phyloP scores from a whole-genome alignment of 2,113 vertebrate genomes.

The Vulpes ferrilata region DNA sequence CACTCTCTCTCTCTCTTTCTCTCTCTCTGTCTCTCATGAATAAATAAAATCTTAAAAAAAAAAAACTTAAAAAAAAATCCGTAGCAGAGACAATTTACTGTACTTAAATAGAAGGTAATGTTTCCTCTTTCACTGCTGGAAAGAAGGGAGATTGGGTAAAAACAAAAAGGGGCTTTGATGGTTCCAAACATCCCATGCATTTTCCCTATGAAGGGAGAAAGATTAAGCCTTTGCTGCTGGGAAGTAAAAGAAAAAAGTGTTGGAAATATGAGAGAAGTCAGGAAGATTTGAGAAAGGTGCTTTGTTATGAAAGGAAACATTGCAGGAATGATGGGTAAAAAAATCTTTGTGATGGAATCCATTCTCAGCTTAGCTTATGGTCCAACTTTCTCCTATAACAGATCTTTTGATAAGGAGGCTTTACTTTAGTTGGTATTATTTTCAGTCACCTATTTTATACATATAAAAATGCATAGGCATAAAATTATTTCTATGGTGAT shows the following conservation, averaged over 20 bases:
- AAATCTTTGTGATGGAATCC: background rate
- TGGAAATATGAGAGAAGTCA: slow-evolving; percentile 3
- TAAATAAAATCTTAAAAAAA: too few relatives aligned
- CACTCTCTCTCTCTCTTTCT: too few relatives aligned
- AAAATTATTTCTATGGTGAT: slow-evolving; percentile 7
- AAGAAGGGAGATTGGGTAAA: background rate
- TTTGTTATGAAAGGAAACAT: slow-evolving; percentile 43
- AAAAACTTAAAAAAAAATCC: background rate
- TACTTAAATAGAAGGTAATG: background rate
- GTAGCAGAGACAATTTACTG: background rate
- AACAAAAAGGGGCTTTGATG: background rate
- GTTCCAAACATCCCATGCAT: background rate
- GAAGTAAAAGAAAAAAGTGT: background rate
- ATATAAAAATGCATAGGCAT: background rate
- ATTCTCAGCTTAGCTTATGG: background rate
- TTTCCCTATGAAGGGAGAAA: slow-evolving; percentile 22
- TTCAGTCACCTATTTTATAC: background rate
- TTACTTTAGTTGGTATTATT: slow-evolving; percentile 26
- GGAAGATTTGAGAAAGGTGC: background rate
- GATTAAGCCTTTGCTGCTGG: background rate
- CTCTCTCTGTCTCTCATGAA: too few relatives aligned
- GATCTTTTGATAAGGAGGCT: background rate
- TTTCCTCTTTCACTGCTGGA: background rate
- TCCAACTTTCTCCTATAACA: slow-evolving; percentile 31
- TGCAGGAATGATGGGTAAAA: background rate